phyloP scores from a whole-genome alignment of 2,797 vertebrate species.

The Ibycter americanus region DNA sequence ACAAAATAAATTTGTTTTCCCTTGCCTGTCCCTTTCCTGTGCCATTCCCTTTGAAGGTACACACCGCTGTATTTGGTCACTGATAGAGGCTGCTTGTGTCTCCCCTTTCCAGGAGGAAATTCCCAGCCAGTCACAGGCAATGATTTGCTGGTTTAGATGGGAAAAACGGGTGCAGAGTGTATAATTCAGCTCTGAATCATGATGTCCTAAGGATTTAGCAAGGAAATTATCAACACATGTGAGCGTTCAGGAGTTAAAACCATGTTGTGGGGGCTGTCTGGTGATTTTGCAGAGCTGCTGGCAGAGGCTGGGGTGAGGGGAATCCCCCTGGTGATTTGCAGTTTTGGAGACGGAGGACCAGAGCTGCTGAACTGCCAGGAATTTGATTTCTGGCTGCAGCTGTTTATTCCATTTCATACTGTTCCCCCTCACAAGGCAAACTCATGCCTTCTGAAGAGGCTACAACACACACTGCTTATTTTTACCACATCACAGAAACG shows the following conservation, averaged over 20 bases:
- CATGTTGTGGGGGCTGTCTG: conserved; percentile 11
- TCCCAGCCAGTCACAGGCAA: background rate
- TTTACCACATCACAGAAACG: conserved; percentile 50
- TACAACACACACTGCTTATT: conserved; percentile 60
- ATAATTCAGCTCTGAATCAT: background rate
- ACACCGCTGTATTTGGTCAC: background rate
- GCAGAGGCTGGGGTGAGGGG: conserved; percentile 36
- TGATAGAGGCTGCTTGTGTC: background rate
- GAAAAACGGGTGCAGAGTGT: background rate
- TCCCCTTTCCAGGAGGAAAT: background rate
- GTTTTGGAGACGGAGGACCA: conserved; percentile 54
- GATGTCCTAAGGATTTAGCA: background rate
- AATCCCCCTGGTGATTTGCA: conserved; percentile 73
- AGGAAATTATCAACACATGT: background rate
- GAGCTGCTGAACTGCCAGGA: conserved; percentile 64
- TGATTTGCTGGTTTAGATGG: background rate
- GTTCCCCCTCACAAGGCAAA: conserved; percentile 47
- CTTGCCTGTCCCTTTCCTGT: background rate
- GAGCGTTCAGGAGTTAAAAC: conserved; percentile 26
- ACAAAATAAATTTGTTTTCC: background rate
- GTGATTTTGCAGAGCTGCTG: conserved; percentile 66
- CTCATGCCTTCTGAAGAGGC: conserved; percentile 58
- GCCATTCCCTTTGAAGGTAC: background rate
- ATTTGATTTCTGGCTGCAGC: conserved; percentile 73
- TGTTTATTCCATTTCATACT: conserved; percentile 70